phyloP scores from a whole-genome alignment of 2,888 invertebrate genomes.

The Thereva nobilitata region DNA sequence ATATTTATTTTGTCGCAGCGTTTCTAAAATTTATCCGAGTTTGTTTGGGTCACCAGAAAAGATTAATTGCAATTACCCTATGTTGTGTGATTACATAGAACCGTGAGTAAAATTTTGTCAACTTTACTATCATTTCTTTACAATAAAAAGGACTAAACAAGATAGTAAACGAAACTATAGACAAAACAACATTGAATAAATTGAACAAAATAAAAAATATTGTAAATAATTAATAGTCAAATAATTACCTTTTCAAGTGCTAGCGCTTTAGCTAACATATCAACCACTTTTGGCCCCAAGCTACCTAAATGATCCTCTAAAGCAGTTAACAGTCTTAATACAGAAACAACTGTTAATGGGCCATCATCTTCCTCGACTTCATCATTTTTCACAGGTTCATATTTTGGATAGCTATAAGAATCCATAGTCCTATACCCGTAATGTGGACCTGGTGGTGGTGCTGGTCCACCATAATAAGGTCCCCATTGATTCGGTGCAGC shows the following conservation, averaged over 20 bases:
- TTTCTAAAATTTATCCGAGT: too few species aligned
- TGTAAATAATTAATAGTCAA: conserved; percentile 22
- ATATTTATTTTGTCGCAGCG: too few species aligned
- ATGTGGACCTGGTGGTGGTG: conserved; percentile 33
- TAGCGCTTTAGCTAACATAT: conserved; percentile 75
- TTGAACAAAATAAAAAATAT: conserved; percentile 13
- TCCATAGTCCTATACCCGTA: conserved; percentile 52
- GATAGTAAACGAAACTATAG: neutral
- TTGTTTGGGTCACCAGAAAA: too few species aligned
- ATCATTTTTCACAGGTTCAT: conserved; percentile 48
- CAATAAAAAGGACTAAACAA: too few species aligned
- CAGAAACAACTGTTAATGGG: conserved; percentile 66
- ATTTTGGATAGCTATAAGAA: conserved; percentile 53
- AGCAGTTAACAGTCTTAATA: conserved; percentile 76
- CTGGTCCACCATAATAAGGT: conserved; percentile 25
- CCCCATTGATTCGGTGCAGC: conserved; percentile 5
- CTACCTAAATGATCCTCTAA: conserved; percentile 84
- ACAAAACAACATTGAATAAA: neutral
- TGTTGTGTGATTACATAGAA: too few species aligned
- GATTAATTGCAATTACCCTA: too few species aligned
- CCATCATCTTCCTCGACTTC: conserved; percentile 60
- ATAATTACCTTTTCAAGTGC: conserved; percentile 69
- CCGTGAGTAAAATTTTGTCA: too few species aligned
- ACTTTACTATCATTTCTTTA: too few species aligned
- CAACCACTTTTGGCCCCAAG: conserved; percentile 77